Base-by-base conservation (phyloP, 2,113 vertebrate genomes). In the Eurypyga helias region DNA sequence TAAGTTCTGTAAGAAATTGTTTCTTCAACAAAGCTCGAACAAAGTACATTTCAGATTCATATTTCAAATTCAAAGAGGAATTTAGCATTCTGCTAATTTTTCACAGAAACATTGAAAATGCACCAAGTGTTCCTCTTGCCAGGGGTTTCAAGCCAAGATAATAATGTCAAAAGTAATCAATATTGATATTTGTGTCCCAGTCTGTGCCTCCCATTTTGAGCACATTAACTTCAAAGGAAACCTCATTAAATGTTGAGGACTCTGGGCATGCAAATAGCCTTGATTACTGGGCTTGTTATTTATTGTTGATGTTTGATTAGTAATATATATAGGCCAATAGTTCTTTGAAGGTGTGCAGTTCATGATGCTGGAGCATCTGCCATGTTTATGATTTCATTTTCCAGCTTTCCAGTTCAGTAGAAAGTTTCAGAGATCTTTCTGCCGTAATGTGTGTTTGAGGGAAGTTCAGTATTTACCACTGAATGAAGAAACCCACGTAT, bases 1-100 rank as follows among this genome's bases (percentile, higher is more conserved):
- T 97, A 97, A 98, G 88, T 90, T 54, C 90, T 91, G 58, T 93
- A 95, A 95, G 93, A 85, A 93, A 97, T 96, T 94, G 94, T 96
- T 95, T 96, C 92, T 96, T 91, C 90, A 88, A 92, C 75, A 94
- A 96, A 96, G 89, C 94, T 97, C 78, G 43, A 93, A 75, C 76
- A 93, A 97, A 96, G 86, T 33, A 33, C 43, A 31, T 80, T 96
- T 95, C 88, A 81, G 62, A 94, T 65, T 57, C 34, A 31, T 85
- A 70, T 83, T 96, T 96, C 91, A 76, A 60, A 95, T 72, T 62
- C 5, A 1, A 64, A 89, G 51, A 24, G 51, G 90, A 92, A 95
- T 93, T 92, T 72, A 97, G 85, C 83, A 46, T 90, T 80, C 66
- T 46, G 46, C 45, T 92, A 46, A 65, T 97, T 97, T 95, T 90